A percentile compares a stretch with the other conserved stretches of the same genome.
These are phyloP conservation scores for Coluber constrictor DNA, from an alignment of 2,797 vertebrate species.

Conservation along the genomic window DNA sequence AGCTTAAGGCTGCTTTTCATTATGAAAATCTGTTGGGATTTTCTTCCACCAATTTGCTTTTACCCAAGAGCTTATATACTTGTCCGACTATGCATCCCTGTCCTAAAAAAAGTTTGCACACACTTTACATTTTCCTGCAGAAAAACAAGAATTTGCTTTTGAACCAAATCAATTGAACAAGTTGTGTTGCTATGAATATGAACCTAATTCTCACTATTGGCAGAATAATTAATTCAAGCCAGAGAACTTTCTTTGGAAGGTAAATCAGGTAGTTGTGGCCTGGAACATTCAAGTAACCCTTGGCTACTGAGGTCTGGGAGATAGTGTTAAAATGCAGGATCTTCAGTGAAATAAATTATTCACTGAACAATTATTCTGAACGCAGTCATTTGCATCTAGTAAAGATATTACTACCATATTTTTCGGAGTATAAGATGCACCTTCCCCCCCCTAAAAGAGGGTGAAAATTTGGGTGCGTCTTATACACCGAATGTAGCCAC, in stretches of 20 bases:
- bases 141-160: neutral
- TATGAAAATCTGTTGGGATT: neutral
- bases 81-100: neutral
- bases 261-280: neutral
- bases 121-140: neutral
- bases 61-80: no score
- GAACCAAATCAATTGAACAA: neutral
- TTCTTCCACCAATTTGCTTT: neutral
- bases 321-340: neutral
- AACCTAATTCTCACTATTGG: neutral
- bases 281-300: neutral
- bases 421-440: no score
- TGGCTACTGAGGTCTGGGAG: neutral
- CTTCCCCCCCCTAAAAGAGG: no score
- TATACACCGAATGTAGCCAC: no score
- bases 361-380: neutral
- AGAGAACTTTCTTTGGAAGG: conserved; percentile 7
- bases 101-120: neutral
- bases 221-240: conserved; percentile 5
- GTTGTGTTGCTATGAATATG: neutral
- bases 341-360: neutral
- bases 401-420: no score
- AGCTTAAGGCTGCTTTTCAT: neutral
- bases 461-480: no score
- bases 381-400: neutral